Conservation (phyloP, 2,888 invertebrate species). For the Phaonia tiefii region DNA sequence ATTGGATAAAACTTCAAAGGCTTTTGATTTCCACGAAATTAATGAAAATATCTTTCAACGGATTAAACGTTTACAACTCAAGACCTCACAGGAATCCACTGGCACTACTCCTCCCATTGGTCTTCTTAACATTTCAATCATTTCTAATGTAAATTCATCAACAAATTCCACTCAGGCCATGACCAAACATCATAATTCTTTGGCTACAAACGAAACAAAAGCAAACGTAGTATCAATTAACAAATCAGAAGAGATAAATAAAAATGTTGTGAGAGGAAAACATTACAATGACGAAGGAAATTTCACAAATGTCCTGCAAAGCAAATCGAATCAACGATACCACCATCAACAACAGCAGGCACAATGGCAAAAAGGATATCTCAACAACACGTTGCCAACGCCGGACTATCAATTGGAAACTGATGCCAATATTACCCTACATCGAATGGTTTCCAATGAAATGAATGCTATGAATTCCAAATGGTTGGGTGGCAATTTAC, state of each 20-base stretch:
- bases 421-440: background rate
- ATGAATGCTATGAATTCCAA: conserved; percentile 31
- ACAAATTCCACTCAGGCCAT: background rate
- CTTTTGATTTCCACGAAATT: too few relatives aligned
- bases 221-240: background rate
- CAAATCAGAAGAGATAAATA: background rate
- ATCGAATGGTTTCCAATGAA: background rate
- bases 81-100: background rate
- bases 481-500: conserved; percentile 13
- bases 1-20: too few relatives aligned
- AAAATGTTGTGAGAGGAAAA: background rate
- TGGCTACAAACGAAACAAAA: background rate
- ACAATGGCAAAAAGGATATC: background rate
- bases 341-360: too few relatives aligned
- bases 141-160: background rate
- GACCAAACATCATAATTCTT: background rate
- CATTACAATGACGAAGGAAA: background rate
- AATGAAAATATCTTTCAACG: background rate
- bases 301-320: background rate
- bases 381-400: background rate
- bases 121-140: background rate
- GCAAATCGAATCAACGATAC: too few relatives aligned
- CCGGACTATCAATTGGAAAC: background rate
- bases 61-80: conserved; percentile 36
- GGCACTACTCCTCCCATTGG: background rate